phyloP scores from a whole-genome alignment of 2,888 invertebrate genomes.

The Atrina japonica region DNA sequence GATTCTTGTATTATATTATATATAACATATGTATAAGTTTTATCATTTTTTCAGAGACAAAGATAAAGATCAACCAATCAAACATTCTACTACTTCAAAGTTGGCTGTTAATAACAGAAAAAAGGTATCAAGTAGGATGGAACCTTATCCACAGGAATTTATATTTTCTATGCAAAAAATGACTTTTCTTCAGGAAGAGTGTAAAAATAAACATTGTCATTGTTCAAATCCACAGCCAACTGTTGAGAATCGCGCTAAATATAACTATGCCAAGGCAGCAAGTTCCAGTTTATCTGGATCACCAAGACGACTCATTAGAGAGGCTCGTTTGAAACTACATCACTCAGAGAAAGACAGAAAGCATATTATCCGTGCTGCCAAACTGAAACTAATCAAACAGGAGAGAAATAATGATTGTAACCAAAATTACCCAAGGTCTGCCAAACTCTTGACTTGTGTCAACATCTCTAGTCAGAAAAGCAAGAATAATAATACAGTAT shows the following conservation, averaged over 20 bases:
- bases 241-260: constrained; percentile 48
- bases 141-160: constrained; percentile 63
- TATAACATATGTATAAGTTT: too few species aligned
- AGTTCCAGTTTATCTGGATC: constrained; percentile 33
- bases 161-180: constrained; percentile 65
- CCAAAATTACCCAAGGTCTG: background rate
- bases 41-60: background rate
- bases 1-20: too few species aligned
- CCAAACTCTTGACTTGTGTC: background rate
- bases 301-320: constrained; percentile 61
- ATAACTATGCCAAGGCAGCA: constrained; percentile 60
- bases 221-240: constrained; percentile 53
- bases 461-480: background rate
- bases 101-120: constrained; percentile 12
- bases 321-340: constrained; percentile 69
- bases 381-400: constrained; percentile 61
- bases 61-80: background rate
- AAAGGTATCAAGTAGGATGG: constrained; percentile 42
- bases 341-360: constrained; percentile 71
- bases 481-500: constrained; percentile 12
- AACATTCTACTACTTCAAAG: constrained; percentile 1
- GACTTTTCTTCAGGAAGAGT: constrained; percentile 60
- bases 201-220: constrained; percentile 58
- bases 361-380: constrained; percentile 68
- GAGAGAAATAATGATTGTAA: constrained; percentile 48